A percentile compares a stretch with the other conserved stretches of the same genome.
Conservation (phyloP, 2,113 vertebrate genomes). For the Speoplatyrhinus poulsoni region DNA sequence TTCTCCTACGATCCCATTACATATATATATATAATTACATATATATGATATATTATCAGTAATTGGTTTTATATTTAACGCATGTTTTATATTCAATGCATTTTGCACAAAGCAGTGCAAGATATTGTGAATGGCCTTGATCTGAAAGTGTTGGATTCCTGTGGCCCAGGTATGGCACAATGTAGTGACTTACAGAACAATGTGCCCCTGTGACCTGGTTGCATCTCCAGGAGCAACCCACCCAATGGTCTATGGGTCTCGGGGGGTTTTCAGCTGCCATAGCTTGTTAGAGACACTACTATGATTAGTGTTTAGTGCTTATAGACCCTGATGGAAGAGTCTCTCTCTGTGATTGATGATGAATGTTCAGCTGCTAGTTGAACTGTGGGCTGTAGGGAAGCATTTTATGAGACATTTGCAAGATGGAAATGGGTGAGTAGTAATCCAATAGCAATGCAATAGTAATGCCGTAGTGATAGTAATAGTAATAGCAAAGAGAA, state of each 20-base stretch:
- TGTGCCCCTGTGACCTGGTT: conserved; percentile 34
- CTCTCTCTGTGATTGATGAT: conserved; percentile 44
- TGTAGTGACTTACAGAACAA: not conserved
- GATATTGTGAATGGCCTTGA: not conserved
- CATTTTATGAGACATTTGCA: not conserved
- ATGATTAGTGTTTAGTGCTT: conserved; percentile 60
- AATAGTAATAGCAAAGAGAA: not conserved
- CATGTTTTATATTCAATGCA: not conserved
- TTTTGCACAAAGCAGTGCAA: not conserved
- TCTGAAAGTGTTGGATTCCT: not conserved
- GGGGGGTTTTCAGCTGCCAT: conserved; percentile 64
- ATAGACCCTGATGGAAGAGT: conserved; percentile 21
- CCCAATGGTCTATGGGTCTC: conserved; percentile 65
- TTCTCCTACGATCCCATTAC: too few relatives aligned
- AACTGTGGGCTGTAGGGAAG: not conserved
- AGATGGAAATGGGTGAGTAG: conserved; percentile 10
- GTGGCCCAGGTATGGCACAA: not conserved
- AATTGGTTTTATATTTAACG: too few relatives aligned
- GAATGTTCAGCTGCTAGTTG: conserved; percentile 37
- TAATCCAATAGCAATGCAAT: not conserved
- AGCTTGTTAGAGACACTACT: conserved; percentile 69
- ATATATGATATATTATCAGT: too few relatives aligned
- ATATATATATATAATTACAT: too few relatives aligned
- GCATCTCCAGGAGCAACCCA: conserved; percentile 18
- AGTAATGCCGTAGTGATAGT: not conserved